Conservation (phyloP, 2,797 vertebrate genomes). For the Hypotaenidia okinawae region DNA sequence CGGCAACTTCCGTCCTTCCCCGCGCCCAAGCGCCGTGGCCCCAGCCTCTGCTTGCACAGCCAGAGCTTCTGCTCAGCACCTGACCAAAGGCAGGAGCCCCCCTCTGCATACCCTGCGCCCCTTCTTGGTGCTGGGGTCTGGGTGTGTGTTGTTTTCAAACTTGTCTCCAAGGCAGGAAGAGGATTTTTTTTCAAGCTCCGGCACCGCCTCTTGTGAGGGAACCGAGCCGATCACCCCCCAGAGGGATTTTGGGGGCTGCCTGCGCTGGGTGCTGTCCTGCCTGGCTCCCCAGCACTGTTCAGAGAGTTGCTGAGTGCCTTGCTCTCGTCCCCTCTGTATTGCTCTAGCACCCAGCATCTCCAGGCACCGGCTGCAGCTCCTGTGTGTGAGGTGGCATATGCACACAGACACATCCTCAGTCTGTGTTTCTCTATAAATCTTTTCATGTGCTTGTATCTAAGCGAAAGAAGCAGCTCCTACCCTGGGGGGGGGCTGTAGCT, state of each 20-base stretch:
- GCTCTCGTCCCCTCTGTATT: fast-evolving
- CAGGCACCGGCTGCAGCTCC: neutral
- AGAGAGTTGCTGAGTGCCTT: fast-evolving
- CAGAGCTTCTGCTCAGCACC: neutral
- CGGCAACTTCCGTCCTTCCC: constrained; percentile 22
- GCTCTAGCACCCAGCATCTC: neutral
- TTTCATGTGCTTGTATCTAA: too few species aligned
- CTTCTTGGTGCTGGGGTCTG: neutral
- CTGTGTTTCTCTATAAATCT: fast-evolving
- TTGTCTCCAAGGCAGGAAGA: neutral
- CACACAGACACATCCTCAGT: fast-evolving
- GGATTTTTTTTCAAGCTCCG: neutral
- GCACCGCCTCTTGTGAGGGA: fast-evolving
- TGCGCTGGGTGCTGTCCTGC: neutral
- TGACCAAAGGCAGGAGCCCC: neutral
- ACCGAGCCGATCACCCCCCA: fast-evolving
- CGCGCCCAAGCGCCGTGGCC: fast-evolving
- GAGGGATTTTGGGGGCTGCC: neutral
- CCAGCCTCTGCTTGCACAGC: neutral
- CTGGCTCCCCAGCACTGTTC: neutral
- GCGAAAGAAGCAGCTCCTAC: neutral
- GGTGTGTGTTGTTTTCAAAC: neutral
- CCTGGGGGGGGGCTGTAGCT: too few species aligned
- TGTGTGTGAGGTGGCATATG: neutral
- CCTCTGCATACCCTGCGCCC: neutral